Conservation (phyloP, 2,888 invertebrate species). For the Cephus rjabovi region DNA sequence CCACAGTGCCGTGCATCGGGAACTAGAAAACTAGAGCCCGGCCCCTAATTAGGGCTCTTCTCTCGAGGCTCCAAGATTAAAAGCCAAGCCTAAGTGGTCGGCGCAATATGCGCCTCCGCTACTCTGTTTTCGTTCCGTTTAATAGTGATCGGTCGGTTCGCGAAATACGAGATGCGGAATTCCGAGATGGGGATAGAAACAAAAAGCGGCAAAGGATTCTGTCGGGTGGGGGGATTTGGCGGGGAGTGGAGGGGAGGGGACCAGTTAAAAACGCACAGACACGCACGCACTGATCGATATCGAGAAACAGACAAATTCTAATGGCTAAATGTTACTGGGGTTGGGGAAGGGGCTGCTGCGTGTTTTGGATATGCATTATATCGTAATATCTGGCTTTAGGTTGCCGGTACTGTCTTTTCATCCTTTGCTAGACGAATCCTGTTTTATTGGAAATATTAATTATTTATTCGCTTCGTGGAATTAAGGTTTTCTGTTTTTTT, state of each 20-base stretch:
- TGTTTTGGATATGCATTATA: too few species aligned
- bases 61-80: slow-evolving; percentile 52
- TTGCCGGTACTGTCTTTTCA: too few species aligned
- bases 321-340: too few species aligned
- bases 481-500: too few species aligned
- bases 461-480: too few species aligned
- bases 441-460: too few species aligned
- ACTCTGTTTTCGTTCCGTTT: slow-evolving; percentile 41
- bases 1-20: background rate
- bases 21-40: slow-evolving; percentile 29
- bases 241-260: slow-evolving; percentile 10
- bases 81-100: slow-evolving; percentile 52
- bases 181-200: slow-evolving; percentile 7
- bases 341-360: too few species aligned
- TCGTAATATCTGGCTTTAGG: too few species aligned
- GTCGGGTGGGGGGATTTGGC: background rate
- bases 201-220: slow-evolving; percentile 8
- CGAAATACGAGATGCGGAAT: slow-evolving; percentile 35
- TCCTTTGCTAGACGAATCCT: too few species aligned
- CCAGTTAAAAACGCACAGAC: slow-evolving; percentile 23
- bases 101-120: slow-evolving; percentile 39
- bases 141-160: slow-evolving; percentile 50
- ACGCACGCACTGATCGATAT: background rate
- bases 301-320: too few species aligned
- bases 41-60: slow-evolving; percentile 64